Evolutionary conservation across 2,113 vertebrate species (phyloP).

Genomic region (Elephantulus edwardii): DNA sequence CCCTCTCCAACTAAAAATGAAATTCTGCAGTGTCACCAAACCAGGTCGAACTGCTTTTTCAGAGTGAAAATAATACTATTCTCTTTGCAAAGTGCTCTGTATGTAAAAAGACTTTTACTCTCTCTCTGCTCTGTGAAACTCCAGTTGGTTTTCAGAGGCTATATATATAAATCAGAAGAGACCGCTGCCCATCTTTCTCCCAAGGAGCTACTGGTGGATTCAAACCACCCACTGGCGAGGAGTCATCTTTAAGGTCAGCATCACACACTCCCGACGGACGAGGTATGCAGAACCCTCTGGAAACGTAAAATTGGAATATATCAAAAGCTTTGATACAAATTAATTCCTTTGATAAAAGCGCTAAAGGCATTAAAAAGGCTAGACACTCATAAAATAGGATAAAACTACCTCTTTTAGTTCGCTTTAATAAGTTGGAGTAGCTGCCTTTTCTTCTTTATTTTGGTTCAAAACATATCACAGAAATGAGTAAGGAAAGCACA

Average conservation of each 20-base stretch:
- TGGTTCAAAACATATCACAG: constrained; percentile 49
- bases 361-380: constrained; percentile 10
- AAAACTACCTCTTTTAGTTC: constrained; percentile 24
- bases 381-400: background rate
- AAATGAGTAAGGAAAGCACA: constrained; percentile 30
- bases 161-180: no score
- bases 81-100: constrained; percentile 40
- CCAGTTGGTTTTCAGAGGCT: no score
- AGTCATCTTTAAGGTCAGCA: no score
- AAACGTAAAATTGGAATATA: no score
- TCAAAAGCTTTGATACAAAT: constrained; percentile 36
- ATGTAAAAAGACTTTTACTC: no score
- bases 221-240: no score
- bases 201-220: no score
- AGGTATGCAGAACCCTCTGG: no score
- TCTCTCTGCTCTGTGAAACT: no score
- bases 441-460: background rate
- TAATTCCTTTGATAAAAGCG: constrained; percentile 36
- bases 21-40: constrained; percentile 58
- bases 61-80: constrained; percentile 53
- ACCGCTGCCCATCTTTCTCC: no score
- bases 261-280: no score
- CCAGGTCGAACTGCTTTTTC: constrained; percentile 40
- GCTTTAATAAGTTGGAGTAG: constrained; percentile 11
- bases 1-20: constrained; percentile 64